A percentile compares a stretch with the other conserved stretches of the same genome.
Evolutionary conservation across 2,113 vertebrate genomes (phyloP).

Genomic region (Perognathus longimembris): DNA sequence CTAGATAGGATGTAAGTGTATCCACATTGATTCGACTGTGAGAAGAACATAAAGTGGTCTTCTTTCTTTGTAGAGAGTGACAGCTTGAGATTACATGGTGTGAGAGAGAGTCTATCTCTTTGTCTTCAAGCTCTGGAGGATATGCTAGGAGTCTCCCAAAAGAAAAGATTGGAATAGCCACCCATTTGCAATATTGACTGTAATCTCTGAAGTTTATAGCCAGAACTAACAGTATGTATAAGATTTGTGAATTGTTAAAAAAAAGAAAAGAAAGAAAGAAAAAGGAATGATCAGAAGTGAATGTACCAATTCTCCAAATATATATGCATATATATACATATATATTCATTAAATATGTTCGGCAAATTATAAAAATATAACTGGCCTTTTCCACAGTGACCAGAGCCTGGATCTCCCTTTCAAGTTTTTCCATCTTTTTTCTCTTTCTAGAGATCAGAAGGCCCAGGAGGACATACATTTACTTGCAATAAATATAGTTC

Average conservation of each 20-base stretch:
- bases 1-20: too few species aligned
- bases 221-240: neutral
- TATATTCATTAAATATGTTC: slow-evolving; percentile 37
- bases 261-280: too few species aligned
- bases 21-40: neutral
- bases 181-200: neutral
- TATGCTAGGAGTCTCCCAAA: neutral
- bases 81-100: neutral
- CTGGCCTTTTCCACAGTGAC: slow-evolving; percentile 36
- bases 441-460: slow-evolving; percentile 45
- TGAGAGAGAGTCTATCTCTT: neutral
- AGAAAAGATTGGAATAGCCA: neutral
- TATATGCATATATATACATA: neutral
- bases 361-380: slow-evolving; percentile 50
- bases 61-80: neutral
- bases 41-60: neutral
- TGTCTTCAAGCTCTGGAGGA: neutral
- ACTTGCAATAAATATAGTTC: slow-evolving; percentile 51
- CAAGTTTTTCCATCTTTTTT: slow-evolving; percentile 38
- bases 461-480: slow-evolving; percentile 36
- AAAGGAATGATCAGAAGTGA: neutral
- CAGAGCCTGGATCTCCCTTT: slow-evolving; percentile 28
- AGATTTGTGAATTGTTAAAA: neutral
- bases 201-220: neutral
- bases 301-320: neutral